Conservation (phyloP, 2,888 invertebrate species). For the Heteropelma amictum region DNA sequence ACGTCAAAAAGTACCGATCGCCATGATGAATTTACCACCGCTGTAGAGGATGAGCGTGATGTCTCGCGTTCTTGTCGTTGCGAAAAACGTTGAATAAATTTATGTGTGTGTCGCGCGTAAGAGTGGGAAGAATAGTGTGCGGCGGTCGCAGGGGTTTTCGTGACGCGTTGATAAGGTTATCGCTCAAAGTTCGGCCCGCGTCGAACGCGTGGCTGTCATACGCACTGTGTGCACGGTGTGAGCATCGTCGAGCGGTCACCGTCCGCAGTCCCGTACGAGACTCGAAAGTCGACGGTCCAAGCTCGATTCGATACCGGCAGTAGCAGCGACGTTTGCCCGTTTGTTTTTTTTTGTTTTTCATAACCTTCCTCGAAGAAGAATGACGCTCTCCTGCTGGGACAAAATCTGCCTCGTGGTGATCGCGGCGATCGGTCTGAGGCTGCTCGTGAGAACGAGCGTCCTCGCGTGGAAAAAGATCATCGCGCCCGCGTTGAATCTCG, state of each 20-base stretch:
- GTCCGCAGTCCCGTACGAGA: constrained; percentile 18
- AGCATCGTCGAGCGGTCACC: constrained; percentile 13
- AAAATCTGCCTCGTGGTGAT: constrained; percentile 71
- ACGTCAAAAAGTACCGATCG: too few relatives aligned
- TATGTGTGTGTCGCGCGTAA: too few relatives aligned
- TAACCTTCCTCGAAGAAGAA: too few relatives aligned
- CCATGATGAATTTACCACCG: too few relatives aligned
- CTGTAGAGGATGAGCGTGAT: too few relatives aligned
- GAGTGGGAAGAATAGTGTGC: neutral
- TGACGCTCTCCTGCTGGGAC: constrained; percentile 74
- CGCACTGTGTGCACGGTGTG: neutral
- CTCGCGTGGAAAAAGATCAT: constrained; percentile 72
- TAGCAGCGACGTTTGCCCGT: neutral
- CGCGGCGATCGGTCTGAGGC: constrained; percentile 68
- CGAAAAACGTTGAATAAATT: too few relatives aligned
- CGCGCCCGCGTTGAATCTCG: constrained; percentile 70
- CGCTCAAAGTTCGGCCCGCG: constrained; percentile 13
- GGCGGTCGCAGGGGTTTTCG: neutral
- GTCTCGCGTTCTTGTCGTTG: too few relatives aligned
- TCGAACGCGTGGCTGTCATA: neutral
- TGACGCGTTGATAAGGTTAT: constrained; percentile 50
- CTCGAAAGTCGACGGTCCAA: constrained; percentile 33
- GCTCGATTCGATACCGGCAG: neutral
- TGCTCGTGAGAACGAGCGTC: constrained; percentile 65
- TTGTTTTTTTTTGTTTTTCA: neutral